Conservation (phyloP, 2,113 vertebrate species). For the Ceyx melanurus region DNA sequence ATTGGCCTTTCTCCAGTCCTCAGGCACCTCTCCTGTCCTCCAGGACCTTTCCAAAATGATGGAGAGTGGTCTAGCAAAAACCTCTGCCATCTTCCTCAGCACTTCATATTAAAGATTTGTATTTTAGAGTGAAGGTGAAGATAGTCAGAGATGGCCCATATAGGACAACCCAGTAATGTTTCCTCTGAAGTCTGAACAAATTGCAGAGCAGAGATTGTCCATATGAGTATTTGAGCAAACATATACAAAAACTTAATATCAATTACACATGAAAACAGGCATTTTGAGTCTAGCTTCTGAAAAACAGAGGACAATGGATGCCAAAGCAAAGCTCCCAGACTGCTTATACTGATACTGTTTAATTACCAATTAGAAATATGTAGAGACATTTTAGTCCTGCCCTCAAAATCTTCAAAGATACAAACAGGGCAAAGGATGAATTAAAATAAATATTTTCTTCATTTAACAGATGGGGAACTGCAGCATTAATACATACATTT, state of each 20-base stretch:
- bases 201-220: not conserved
- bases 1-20: no score
- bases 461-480: not conserved
- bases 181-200: not conserved
- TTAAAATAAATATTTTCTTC: not conserved
- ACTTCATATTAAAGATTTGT: not conserved
- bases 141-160: not conserved
- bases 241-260: not conserved
- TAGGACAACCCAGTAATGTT: accelerated
- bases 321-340: not conserved
- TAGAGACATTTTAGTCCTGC: not conserved
- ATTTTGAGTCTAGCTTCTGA: not conserved
- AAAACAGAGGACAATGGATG: not conserved
- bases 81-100: no score
- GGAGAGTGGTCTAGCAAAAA: no score
- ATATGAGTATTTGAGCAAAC: not conserved
- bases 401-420: not conserved
- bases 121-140: not conserved
- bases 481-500: not conserved
- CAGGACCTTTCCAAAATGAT: no score
- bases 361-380: not conserved
- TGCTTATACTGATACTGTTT: not conserved
- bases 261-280: not conserved
- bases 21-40: no score
- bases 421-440: not conserved